Conservation (phyloP, 2,888 invertebrate species). For the Eupsilia transversa region DNA sequence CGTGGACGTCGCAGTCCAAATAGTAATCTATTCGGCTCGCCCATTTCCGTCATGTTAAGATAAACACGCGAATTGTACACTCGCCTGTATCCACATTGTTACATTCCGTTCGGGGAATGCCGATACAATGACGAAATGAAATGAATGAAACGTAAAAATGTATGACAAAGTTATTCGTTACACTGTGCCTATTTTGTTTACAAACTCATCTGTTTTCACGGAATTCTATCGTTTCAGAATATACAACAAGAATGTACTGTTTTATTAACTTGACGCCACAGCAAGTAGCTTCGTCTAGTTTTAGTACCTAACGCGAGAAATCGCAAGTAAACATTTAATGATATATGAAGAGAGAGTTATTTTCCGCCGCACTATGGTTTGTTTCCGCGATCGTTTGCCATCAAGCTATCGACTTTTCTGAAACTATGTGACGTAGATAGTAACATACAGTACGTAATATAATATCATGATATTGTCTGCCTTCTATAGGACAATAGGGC, state of each 20-base stretch:
- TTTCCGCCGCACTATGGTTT: conserved; percentile 1
- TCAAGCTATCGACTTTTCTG: conserved; percentile 11
- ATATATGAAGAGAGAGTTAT: conserved; percentile 31
- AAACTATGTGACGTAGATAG: conserved; percentile 8
- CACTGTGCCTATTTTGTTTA: conserved; percentile 11
- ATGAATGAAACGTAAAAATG: conserved; percentile 28
- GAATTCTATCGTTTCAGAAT: conserved; percentile 18
- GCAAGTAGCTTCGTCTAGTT: no score
- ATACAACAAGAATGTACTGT: background rate
- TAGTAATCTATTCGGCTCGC: conserved; percentile 71
- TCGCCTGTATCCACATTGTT: conserved; percentile 49
- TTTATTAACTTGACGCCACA: background rate
- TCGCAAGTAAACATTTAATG: background rate
- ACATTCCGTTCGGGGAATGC: conserved; percentile 47
- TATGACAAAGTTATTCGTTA: conserved; percentile 42
- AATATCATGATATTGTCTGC: conserved; percentile 40
- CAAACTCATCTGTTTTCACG: conserved; percentile 15
- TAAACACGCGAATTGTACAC: conserved; percentile 68
- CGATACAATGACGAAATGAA: conserved; percentile 40
- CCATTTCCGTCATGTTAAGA: conserved; percentile 77
- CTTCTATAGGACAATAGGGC: conserved; percentile 59
- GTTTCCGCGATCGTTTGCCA: conserved; percentile 13
- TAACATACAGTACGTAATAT: background rate
- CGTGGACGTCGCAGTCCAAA: conserved; percentile 37
- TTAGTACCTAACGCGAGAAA: background rate